These are phyloP conservation scores for Cebidichthys violaceus DNA, from an alignment of 2,113 vertebrate genomes.

Conservation along the genomic window DNA sequence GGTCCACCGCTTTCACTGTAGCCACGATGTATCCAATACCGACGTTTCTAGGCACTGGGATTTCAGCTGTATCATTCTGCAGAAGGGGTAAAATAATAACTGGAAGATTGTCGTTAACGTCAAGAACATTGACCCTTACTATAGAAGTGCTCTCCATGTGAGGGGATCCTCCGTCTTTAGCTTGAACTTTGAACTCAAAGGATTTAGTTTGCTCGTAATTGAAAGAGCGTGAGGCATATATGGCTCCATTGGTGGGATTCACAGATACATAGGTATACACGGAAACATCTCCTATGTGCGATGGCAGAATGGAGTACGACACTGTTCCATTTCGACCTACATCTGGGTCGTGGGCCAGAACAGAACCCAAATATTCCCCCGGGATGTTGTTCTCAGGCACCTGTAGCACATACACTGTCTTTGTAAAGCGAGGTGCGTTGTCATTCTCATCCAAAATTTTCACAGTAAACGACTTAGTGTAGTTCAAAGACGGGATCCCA, in stretches of 20 bases:
- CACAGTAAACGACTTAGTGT: constrained; percentile 95
- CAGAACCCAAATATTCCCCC: constrained; percentile 95
- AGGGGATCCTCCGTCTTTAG: constrained; percentile 96
- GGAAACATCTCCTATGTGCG: constrained; percentile 94
- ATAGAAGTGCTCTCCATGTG: constrained; percentile 96
- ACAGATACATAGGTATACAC: constrained; percentile 95
- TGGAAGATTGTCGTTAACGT: constrained; percentile 97
- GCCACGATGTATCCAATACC: constrained; percentile 95
- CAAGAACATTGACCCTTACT: constrained; percentile 91
- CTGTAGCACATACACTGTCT: constrained; percentile 94
- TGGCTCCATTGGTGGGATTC: constrained; percentile 97
- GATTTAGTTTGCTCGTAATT: constrained; percentile 98
- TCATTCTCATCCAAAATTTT: constrained; percentile 97
- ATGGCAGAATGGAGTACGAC: constrained; percentile 94
- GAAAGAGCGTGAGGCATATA: constrained; percentile 97
- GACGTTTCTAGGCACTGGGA: constrained; percentile 95
- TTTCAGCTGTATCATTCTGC: constrained; percentile 96
- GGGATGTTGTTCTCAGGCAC: constrained; percentile 99
- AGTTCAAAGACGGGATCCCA: constrained; percentile 94
- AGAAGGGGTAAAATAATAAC: constrained; percentile 94
- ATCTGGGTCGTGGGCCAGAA: constrained; percentile 96
- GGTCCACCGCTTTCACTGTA: constrained; percentile 94
- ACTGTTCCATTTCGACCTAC: constrained; percentile 96
- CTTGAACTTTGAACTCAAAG: constrained; percentile 97
- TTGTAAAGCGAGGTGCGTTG: constrained; percentile 96